These are phyloP conservation scores for Sphinx pinastri DNA, from an alignment of 2,888 invertebrate species.

Conservation along the genomic window DNA sequence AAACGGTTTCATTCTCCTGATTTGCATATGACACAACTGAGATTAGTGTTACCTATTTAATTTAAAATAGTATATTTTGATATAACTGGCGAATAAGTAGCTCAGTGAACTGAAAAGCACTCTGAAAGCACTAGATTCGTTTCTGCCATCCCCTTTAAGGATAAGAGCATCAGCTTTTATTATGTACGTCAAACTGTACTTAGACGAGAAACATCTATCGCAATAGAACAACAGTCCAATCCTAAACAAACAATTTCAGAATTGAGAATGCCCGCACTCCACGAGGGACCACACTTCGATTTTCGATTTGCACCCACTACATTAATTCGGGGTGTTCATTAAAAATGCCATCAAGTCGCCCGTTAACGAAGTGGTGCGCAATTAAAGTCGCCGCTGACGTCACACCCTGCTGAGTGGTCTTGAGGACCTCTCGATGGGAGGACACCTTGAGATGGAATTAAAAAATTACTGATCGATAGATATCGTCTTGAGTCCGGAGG, in stretches of 20 bases:
- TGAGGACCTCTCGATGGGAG: slow-evolving; percentile 60
- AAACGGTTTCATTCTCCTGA: too few relatives aligned
- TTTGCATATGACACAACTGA: too few relatives aligned
- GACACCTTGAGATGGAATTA: slow-evolving; percentile 74
- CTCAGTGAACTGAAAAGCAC: too few relatives aligned
- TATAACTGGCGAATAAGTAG: too few relatives aligned
- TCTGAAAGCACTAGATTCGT: too few relatives aligned
- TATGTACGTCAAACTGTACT: background rate
- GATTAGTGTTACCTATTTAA: too few relatives aligned
- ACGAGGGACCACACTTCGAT: slow-evolving; percentile 71
- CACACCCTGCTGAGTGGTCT: slow-evolving; percentile 68
- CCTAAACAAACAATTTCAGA: slow-evolving; percentile 77
- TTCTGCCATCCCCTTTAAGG: background rate
- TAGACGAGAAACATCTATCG: slow-evolving; percentile 16
- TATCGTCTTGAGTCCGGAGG: slow-evolving; percentile 34
- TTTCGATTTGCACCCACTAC: slow-evolving; percentile 81
- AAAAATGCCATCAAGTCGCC: slow-evolving; percentile 82
- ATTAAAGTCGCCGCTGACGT: slow-evolving; percentile 83
- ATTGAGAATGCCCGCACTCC: slow-evolving; percentile 45
- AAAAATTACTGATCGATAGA: slow-evolving; percentile 72
- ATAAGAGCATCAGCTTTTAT: too few relatives aligned
- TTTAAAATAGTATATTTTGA: too few relatives aligned
- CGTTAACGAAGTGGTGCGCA: slow-evolving; percentile 83
- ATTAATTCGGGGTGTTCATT: slow-evolving; percentile 83
- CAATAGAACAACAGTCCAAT: slow-evolving; percentile 60